phyloP scores from a whole-genome alignment of 2,888 invertebrate species.

The Icerya purchasi region DNA sequence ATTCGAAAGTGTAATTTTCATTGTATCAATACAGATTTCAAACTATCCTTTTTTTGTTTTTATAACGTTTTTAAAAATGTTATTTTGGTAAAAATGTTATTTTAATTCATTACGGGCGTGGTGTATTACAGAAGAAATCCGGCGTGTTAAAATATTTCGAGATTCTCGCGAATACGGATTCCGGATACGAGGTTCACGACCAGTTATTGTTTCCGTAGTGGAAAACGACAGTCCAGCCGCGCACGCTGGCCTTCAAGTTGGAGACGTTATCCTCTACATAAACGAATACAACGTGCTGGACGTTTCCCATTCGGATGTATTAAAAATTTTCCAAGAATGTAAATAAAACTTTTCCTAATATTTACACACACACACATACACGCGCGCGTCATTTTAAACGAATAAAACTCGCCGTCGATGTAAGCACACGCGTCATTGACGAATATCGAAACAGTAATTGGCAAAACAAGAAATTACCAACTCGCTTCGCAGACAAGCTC shows the following conservation, averaged over 20 bases:
- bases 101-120: too few species aligned
- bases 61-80: too few species aligned
- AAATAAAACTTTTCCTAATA: background rate
- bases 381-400: too few species aligned
- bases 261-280: slow-evolving; percentile 79
- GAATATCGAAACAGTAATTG: too few species aligned
- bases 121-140: slow-evolving; percentile 86
- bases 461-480: too few species aligned
- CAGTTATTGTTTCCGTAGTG: slow-evolving; percentile 88
- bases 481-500: too few species aligned
- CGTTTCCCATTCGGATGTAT: slow-evolving; percentile 49
- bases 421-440: too few species aligned
- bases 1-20: too few species aligned
- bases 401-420: slow-evolving; percentile 67
- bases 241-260: slow-evolving; percentile 73
- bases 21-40: too few species aligned
- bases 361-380: too few species aligned
- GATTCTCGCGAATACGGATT: slow-evolving; percentile 71
- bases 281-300: slow-evolving; percentile 79
- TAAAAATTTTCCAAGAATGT: slow-evolving; percentile 13
- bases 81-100: too few species aligned
- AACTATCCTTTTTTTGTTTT: too few species aligned
- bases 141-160: slow-evolving; percentile 59
- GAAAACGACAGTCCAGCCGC: slow-evolving; percentile 87
- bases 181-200: slow-evolving; percentile 82